Evolutionary conservation across 2,113 vertebrate genomes (phyloP), one percentile per base, ranked within the genome.

Genomic region (Epinephelus moara): DNA sequence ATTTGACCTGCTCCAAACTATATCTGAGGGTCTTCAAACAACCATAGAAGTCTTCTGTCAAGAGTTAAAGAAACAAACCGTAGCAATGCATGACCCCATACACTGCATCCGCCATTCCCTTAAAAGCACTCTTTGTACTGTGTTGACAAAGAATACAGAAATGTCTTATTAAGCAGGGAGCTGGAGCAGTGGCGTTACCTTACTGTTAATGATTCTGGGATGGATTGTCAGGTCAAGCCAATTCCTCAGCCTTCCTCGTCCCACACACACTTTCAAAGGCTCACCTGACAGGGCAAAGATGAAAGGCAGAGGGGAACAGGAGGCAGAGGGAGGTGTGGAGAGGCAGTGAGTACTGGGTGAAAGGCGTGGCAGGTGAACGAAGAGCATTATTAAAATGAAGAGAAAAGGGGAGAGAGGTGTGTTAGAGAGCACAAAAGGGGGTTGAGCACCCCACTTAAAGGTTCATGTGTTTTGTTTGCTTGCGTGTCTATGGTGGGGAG

Each of bases 271-370:
- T 40, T 82, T 88, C 70, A 82, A 72, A 85, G 62, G 50, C 56
- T 75, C 55, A 82, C 75, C 67, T 80, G 79, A 70, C 75, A 70
- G 68, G 63, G 62, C 56, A 59, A 6, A 66, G 79, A 87, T 76
- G 56, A 80, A 84, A 89, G 74, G 57, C 25, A 75, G 62, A 63
- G 57, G 33, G 21, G 60, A 60, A 52, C 33, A 50, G 72, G 62
- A 52, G 4, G 59, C n/a, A 50, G 60, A 4, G 15, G 50, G 95
- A 88, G 33, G 33, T 88, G 85, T 55, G 88, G 89, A 72, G 69
- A 57, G 10, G 67, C 25, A 33, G 37, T 0, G 59, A 33, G 53
- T 21, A 47, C 55, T 21, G 14, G 71, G 27, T 59, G 21, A 56
- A 55, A 72, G 82, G 86, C 3, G 45, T 68, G 66, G 57, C 45